Base-by-base conservation (phyloP, 2,113 vertebrate genomes). In the Dolichallabes microphthalmus region DNA sequence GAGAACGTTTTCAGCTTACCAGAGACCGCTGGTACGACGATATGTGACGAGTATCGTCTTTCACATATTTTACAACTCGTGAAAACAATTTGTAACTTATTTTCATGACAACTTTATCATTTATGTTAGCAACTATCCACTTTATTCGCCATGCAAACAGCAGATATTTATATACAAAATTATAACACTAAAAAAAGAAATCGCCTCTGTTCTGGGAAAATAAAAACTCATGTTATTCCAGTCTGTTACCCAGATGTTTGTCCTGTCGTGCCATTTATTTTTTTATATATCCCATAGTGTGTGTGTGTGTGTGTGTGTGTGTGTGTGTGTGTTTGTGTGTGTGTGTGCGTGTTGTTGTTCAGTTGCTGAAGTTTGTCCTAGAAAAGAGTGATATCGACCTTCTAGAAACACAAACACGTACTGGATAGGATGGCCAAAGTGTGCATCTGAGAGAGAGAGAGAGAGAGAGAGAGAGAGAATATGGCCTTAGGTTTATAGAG, bases 1-100 rank as follows among this genome's bases (percentile, higher is more conserved):
- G 89, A 97, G 96, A 91, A 98, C 95, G 0, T 99, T 98, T 93
- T 99, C 98, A 0, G 98, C 98, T 89, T 99, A 99, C 93, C 98
- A 99, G 93, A 96, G 97, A 91, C 98, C 98, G 91, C 98, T 99
- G 98, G 98, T 99, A 97, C 87, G 52, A 30, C 53, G 32, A 35
- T 35, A 35, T 35, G 32, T 27, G 15, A n/a, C 7, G 30, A 45
- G 22, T 20, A 7, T 71, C 32, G 39, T 50, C 69, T 25, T 50
- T 68, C 27, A 68, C 14, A 45, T 9, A 45, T 45, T 45, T 6
- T 45, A 45, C 39, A 45, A 45, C 45, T 45, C 27, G n/a, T n/a
- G n/a, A n/a, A n/a, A n/a, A n/a, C n/a, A n/a, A 32, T 7, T 4
- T 19, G 66, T 19, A 19, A 9, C 66, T 7, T 0, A 35, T 69